Percentiles rank a stretch among this genome's conserved stretches.
Evolutionary conservation across 1,140 invertebrate species (phyloP).

Genomic region (Drosophila burlai): DNA sequence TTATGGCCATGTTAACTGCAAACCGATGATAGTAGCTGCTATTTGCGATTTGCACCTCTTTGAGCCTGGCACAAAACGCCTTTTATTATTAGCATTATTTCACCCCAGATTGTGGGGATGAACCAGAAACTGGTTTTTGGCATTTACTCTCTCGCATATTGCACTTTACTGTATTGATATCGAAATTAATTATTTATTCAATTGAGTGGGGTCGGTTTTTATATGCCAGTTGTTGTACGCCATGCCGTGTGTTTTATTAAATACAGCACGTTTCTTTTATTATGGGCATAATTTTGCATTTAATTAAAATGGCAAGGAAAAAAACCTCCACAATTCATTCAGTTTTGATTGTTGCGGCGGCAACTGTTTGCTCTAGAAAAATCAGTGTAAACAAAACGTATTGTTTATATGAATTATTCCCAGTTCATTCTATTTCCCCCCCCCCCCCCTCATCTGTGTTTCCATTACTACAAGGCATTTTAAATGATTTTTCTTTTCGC

Average conservation of each 20-base stretch:
- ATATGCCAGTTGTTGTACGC: conserved; percentile 1
- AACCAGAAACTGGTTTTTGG: conserved; percentile 26
- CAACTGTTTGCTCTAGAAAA: conserved; percentile 40
- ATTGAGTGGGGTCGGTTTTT: conserved; percentile 17
- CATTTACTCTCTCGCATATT: conserved; percentile 7
- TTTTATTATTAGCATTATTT: conserved; percentile 13
- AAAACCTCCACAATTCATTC: conserved; percentile 40
- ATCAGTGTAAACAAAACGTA: conserved; percentile 23
- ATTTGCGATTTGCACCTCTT: conserved; percentile 34
- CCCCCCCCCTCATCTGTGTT: neutral
- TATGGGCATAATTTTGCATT: conserved; percentile 55
- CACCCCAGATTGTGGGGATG: conserved; percentile 6
- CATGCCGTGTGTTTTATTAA: conserved; percentile 15
- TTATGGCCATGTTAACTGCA: conserved; percentile 51
- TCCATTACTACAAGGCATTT: neutral
- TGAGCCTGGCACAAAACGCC: conserved; percentile 27
- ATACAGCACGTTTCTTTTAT: conserved; percentile 47
- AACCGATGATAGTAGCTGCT: conserved; percentile 1
- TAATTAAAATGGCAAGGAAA: conserved; percentile 32
- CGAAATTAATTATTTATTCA: conserved; percentile 33
- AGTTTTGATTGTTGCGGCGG: conserved; percentile 27
- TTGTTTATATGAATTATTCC: conserved; percentile 32
- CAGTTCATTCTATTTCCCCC: neutral
- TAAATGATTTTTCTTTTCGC: neutral
- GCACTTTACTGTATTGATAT: conserved; percentile 29